Evolutionary conservation across 1,140 invertebrate species (phyloP), one percentile per base, ranked within the genome.

Genomic region (Bombus picipes): DNA sequence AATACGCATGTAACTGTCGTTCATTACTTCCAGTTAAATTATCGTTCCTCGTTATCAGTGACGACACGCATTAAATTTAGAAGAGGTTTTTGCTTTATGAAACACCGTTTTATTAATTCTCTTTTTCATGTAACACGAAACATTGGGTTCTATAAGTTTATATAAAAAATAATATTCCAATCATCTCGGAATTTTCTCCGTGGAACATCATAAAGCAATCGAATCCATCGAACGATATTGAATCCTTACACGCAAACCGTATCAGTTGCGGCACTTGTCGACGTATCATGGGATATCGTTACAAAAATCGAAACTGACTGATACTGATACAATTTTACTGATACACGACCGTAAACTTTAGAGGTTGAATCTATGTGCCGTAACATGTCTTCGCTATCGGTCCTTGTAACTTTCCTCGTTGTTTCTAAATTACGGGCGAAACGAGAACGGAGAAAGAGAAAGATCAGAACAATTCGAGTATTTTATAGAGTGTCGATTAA

Each of bases 291-390:
- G 62, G 74, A 68, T 68, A 41, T 43, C 13, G 43, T 57, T 68
- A 68, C 62, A 57, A 43, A 76, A 66, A 83, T 76, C 43, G 72
- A 39, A 76, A 75, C 72, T 39, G 75, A 53, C 81, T n/a, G 75
- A 65, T 72, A 80, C 59, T 43, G 47, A 84, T 71, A 72, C 83
- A 80, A 80, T 84, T 84, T 84, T 34, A 79, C 41, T 18, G 82
- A 71, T 71, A 71, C 65, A 68, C 3, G 73, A 47, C 10, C 73
- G 6, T 65, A 62, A 62, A 47, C 34, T 79, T 43, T 34, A 43
- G 59, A 79, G 22, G 34, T 72, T 34, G 47, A 43, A 78, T 47
- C 66, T 37, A 43, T 59, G 57, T 25, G 15, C 32, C 32, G 59
- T 25, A 66, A 66, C 57, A 3, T 39, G 41, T 28, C 8, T 12